A percentile compares a stretch with the other conserved stretches of the same genome.
Evolutionary conservation across 1,140 invertebrate genomes (phyloP).

Genomic region (Drosophila triauraria): DNA sequence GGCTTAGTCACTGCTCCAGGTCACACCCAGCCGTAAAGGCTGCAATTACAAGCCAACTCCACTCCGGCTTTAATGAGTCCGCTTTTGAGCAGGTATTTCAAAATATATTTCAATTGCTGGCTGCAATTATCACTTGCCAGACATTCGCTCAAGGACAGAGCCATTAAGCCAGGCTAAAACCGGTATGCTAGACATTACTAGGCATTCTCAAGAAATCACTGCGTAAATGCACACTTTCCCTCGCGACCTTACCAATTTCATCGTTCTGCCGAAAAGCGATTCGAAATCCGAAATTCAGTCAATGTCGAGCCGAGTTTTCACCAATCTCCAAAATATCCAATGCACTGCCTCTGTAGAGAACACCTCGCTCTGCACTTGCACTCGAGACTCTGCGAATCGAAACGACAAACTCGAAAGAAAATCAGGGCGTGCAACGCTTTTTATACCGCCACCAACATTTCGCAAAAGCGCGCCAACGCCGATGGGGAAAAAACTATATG

Average conservation of each 20-base stretch:
- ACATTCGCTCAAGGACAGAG: constrained; percentile 42
- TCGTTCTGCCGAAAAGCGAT: constrained; percentile 34
- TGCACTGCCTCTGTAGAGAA: constrained; percentile 28
- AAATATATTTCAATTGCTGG: constrained; percentile 25
- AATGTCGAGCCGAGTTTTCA: constrained; percentile 66
- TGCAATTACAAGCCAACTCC: constrained; percentile 18
- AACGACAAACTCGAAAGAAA: constrained; percentile 85
- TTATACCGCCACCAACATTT: constrained; percentile 79
- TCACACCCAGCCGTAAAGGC: constrained; percentile 12
- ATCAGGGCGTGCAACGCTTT: constrained; percentile 83
- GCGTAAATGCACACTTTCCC: constrained; percentile 29
- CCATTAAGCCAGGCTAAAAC: constrained; percentile 39
- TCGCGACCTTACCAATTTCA: constrained; percentile 70
- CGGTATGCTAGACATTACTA: constrained; percentile 26
- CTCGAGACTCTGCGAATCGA: constrained; percentile 83
- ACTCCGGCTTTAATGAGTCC: constrained; percentile 16
- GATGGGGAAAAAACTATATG: constrained; percentile 20
- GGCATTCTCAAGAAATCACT: constrained; percentile 37
- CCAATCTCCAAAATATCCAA: constrained; percentile 58
- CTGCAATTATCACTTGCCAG: constrained; percentile 19
- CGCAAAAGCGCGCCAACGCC: constrained; percentile 50
- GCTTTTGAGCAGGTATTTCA: constrained; percentile 22
- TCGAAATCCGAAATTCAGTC: constrained; percentile 8
- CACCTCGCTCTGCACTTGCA: constrained; percentile 73
- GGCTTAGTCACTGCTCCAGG: not conserved